Percentiles rank a stretch among this genome's conserved stretches.
Conservation (phyloP, 2,888 invertebrate species). For the Trachelus stipa region DNA sequence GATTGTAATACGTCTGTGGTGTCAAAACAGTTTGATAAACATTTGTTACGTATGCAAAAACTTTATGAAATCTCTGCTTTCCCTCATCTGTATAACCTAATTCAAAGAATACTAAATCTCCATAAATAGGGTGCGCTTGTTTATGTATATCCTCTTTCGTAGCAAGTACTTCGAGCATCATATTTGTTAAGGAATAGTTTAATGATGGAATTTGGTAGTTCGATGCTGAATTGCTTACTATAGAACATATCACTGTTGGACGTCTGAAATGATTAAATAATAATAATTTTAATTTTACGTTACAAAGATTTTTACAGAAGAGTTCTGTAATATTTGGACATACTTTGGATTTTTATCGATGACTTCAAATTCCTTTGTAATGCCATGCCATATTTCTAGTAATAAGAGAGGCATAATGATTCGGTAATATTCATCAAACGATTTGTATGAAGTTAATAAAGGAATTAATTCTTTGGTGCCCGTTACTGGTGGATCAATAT, state of each 20-base stretch:
- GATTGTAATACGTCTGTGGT: conserved; percentile 42
- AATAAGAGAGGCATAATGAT: conserved; percentile 71
- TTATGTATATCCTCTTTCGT: conserved; percentile 36
- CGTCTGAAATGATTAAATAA: conserved; percentile 14
- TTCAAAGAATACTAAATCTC: conserved; percentile 55
- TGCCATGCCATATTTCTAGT: conserved; percentile 74
- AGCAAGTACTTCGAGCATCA: conserved; percentile 49
- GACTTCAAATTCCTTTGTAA: conserved; percentile 49
- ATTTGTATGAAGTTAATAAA: conserved; percentile 70
- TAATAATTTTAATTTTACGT: conserved; percentile 8
- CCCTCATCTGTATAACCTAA: conserved; percentile 32
- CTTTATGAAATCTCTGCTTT: conserved; percentile 29
- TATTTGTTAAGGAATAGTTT: conserved; percentile 34
- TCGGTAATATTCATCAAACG: conserved; percentile 72
- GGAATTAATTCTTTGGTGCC: conserved; percentile 68
- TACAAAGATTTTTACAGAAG: background rate
- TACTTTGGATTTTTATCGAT: conserved; percentile 24
- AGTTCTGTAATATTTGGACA: background rate
- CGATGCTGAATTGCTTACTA: conserved; percentile 41
- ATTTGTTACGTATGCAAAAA: conserved; percentile 52
- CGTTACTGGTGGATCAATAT: conserved; percentile 70
- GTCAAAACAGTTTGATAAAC: conserved; percentile 36
- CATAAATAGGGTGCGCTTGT: conserved; percentile 45
- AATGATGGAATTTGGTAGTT: conserved; percentile 19
- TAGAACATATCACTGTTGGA: conserved; percentile 40